Evolutionary conservation across 2,113 vertebrate genomes (phyloP), one percentile per base, ranked within the genome.

Genomic region (Proterorhinus semilunaris): DNA sequence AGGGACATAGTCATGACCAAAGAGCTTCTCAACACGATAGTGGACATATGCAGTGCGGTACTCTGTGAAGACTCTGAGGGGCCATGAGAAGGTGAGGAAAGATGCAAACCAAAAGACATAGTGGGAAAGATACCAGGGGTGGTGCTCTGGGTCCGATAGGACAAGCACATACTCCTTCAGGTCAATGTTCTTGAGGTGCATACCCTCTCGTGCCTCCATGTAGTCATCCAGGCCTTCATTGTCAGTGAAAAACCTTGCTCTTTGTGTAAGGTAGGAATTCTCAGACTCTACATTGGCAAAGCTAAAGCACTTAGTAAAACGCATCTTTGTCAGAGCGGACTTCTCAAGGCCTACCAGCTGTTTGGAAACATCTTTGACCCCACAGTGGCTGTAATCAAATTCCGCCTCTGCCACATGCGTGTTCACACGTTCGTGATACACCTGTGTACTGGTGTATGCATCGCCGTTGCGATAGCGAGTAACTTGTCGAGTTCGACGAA

Each of bases 231-330:
- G 88, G 48, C 97, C 97, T 85, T 98, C 97, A 0, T 98, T 98
- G 88, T 98, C 96, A 0, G 96, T 96, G 84, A 98, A 98, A 90
- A 98, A 98, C 76, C 96, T 91, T 0, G 97, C 96, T 17, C 97
- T 90, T 72, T 98, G 97, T 0, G 95, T 98, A 47, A 98, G 91
- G 75, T 98, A 98, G 1, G 96, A 95, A 69, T 98, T 98, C 90
- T 98, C 97, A 0, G 97, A 98, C 90, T 98, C 97, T 4, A 97
- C 96, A 0, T 96, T 98, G 72, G 95, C 96, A 61, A 98, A 98
- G 76, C 97, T 98, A 85, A 98, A 98, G 87, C 96, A 97, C 91
- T 98, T 98, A 5, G 96, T 98, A 90, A 98, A 98, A 58, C 96
- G 93, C 86, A 98, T 92, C 77, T 96, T 93, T 0, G 97, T 98